Percentiles rank a stretch among this genome's conserved stretches.
Conservation (phyloP, 2,113 vertebrate species). For the Vanacampus margaritifer region DNA sequence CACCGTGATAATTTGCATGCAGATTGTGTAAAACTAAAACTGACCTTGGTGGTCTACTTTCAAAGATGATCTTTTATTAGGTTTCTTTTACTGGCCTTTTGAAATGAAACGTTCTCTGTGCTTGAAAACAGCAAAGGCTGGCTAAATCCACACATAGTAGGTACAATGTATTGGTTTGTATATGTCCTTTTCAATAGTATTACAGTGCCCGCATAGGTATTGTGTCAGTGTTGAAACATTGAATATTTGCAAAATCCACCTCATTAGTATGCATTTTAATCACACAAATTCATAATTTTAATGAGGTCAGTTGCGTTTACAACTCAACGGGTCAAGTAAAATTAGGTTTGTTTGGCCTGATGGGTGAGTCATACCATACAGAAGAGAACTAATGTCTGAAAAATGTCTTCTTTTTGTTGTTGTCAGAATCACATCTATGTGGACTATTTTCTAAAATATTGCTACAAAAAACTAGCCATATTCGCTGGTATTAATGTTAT, state of each 20-base stretch:
- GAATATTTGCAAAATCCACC: slow-evolving; percentile 17
- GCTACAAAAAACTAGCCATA: slow-evolving; percentile 18
- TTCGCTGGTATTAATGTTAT: slow-evolving; percentile 6
- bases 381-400: too few species aligned
- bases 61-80: slow-evolving; percentile 38
- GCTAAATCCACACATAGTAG: slow-evolving; percentile 21
- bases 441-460: slow-evolving; percentile 19
- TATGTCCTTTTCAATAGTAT: not conserved
- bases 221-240: not conserved
- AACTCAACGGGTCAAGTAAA: not conserved
- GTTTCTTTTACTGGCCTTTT: slow-evolving; percentile 38
- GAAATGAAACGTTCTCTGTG: slow-evolving; percentile 30
- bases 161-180: slow-evolving; percentile 10
- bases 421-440: not conserved
- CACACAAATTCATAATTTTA: slow-evolving; percentile 16
- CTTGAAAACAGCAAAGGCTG: slow-evolving; percentile 41
- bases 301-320: slow-evolving; percentile 22
- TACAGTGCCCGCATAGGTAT: not conserved
- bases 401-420: too few species aligned
- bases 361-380: too few species aligned
- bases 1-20: slow-evolving; percentile 35
- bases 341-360: not conserved
- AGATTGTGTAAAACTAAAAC: slow-evolving; percentile 9
- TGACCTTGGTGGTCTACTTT: slow-evolving; percentile 28
- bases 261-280: slow-evolving; percentile 12